Conservation (phyloP, 2,113 vertebrate genomes). For the Melierax canorus region DNA sequence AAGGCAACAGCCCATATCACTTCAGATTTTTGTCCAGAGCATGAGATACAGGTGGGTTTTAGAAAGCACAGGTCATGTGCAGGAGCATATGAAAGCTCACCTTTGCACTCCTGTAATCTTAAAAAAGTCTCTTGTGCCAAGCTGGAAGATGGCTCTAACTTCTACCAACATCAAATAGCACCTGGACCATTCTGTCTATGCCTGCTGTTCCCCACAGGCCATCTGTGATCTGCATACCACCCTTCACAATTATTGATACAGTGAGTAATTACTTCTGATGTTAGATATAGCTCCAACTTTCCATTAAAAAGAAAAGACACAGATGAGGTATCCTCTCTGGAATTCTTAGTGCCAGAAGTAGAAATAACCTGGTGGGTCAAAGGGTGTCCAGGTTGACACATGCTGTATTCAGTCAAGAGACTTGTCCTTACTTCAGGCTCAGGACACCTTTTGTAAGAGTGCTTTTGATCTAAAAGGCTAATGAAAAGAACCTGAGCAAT, state of each 20-base stretch:
- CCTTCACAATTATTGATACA: constrained; percentile 17
- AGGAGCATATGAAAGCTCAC: background rate
- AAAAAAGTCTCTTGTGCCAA: background rate
- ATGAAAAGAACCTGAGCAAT: background rate
- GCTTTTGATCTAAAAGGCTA: background rate
- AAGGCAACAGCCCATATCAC: background rate
- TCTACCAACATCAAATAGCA: constrained; percentile 15
- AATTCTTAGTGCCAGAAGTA: constrained; percentile 29
- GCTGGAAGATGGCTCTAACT: background rate
- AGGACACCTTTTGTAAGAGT: background rate
- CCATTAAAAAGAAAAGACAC: background rate
- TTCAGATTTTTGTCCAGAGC: constrained; percentile 11
- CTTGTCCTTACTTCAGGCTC: constrained; percentile 9
- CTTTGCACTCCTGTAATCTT: constrained; percentile 1
- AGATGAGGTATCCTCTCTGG: constrained; percentile 5
- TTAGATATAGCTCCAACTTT: constrained; percentile 12
- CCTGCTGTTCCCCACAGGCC: constrained; percentile 19
- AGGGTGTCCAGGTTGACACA: background rate
- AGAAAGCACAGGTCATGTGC: background rate
- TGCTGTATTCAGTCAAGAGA: background rate
- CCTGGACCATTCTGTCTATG: constrained; percentile 21
- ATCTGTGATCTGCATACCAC: constrained; percentile 15
- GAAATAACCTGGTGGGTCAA: constrained; percentile 19
- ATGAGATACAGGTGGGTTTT: constrained; percentile 1
- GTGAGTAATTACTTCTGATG: constrained; percentile 26